Conservation (phyloP, 2,797 vertebrate species). For the Mormyrus hasselquistii region DNA sequence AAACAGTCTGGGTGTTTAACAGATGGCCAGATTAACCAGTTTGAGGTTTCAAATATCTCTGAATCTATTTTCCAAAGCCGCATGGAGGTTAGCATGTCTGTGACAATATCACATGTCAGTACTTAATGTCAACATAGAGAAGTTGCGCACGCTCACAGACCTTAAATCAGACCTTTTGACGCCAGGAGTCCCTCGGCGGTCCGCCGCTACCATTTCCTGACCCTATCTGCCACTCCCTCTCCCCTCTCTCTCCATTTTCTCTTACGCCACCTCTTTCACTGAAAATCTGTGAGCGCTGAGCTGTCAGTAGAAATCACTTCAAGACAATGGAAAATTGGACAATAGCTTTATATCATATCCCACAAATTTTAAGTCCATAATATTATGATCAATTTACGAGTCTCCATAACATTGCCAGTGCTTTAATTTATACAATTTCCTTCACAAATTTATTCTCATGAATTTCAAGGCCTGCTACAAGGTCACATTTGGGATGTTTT, state of each 20-base stretch:
- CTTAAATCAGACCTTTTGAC: not conserved
- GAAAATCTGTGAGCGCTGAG: not conserved
- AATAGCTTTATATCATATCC: not conserved
- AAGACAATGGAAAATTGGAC: not conserved
- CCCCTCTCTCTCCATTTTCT: not conserved
- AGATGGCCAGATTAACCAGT: not conserved
- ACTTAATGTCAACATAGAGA: not conserved
- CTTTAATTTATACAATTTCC: not conserved
- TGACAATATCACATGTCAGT: not conserved
- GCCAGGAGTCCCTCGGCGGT: not conserved
- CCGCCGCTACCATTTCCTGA: not conserved
- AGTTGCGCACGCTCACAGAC: not conserved
- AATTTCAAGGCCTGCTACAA: not conserved
- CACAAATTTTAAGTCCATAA: not conserved
- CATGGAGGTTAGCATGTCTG: not conserved
- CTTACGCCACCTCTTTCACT: not conserved
- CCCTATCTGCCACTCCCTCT: not conserved
- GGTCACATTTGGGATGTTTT: not conserved
- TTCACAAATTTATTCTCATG: not conserved
- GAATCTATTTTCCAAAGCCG: not conserved
- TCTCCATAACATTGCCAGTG: not conserved
- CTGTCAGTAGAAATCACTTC: not conserved
- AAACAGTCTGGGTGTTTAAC: not conserved
- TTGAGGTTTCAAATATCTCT: not conserved
- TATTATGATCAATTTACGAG: not conserved